Percentiles rank a stretch among this genome's conserved stretches.
These are phyloP conservation scores for Bubo bubo DNA, from an alignment of 2,113 vertebrate genomes.

Conservation along the genomic window DNA sequence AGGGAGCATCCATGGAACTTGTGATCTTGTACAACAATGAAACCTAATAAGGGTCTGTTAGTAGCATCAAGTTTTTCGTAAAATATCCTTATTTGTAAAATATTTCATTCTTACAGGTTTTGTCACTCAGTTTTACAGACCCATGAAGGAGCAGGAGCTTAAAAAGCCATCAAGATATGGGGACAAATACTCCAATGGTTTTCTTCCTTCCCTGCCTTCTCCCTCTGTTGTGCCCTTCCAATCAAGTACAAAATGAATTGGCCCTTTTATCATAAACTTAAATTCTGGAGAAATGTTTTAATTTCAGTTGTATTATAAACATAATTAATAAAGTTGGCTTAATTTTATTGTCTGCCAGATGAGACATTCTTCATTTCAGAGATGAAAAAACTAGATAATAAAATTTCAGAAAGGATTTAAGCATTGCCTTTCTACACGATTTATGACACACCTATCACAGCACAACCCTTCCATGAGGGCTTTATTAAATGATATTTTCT, in stretches of 20 bases:
- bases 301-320: neutral
- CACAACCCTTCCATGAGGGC: neutral
- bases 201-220: neutral
- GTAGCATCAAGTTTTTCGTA: neutral
- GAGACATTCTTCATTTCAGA: neutral
- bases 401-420: neutral
- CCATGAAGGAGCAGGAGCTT: neutral
- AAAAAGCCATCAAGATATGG: neutral
- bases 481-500: neutral
- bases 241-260: neutral
- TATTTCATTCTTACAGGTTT: neutral
- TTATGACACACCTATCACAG: neutral
- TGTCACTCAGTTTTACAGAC: neutral
- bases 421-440: neutral
- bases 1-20: neutral
- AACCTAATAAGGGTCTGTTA: neutral
- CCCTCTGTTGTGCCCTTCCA: neutral
- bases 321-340: neutral
- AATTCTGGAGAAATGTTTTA: neutral
- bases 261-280: neutral
- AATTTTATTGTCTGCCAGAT: neutral
- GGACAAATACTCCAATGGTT: neutral
- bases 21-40: neutral
- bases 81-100: neutral
- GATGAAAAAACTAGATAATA: neutral